These are phyloP conservation scores for Chiloscyllium punctatum DNA, from an alignment of 2,797 vertebrate species.

Conservation along the genomic window DNA sequence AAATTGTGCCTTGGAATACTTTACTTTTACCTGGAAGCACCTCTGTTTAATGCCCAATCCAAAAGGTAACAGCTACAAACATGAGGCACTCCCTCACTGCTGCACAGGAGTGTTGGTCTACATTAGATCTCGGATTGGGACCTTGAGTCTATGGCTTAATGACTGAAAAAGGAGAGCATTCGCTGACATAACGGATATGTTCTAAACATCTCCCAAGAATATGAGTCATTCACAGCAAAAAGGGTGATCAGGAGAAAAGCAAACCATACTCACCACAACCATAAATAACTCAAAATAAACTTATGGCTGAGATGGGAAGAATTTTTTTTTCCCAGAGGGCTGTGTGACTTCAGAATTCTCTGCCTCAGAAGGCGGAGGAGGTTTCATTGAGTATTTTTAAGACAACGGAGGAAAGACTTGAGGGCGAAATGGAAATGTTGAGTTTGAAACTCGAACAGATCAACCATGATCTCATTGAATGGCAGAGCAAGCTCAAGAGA, in stretches of 20 bases:
- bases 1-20: too few relatives aligned
- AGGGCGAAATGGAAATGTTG: too few relatives aligned
- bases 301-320: too few relatives aligned
- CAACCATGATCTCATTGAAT: too few relatives aligned
- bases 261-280: background rate
- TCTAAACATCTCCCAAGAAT: background rate
- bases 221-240: background rate
- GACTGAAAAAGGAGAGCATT: background rate
- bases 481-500: too few relatives aligned
- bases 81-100: background rate
- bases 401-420: too few relatives aligned
- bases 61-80: background rate
- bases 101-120: background rate
- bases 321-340: too few relatives aligned
- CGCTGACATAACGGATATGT: background rate
- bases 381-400: too few relatives aligned
- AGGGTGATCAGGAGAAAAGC: background rate
- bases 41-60: background rate
- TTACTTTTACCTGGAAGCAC: background rate
- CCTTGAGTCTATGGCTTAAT: background rate
- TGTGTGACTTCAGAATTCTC: too few relatives aligned
- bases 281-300: background rate
- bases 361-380: too few relatives aligned
- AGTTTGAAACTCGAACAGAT: too few relatives aligned
- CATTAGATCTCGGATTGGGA: background rate